Conservation (phyloP, 2,888 invertebrate genomes). For the Erebia palarica region DNA sequence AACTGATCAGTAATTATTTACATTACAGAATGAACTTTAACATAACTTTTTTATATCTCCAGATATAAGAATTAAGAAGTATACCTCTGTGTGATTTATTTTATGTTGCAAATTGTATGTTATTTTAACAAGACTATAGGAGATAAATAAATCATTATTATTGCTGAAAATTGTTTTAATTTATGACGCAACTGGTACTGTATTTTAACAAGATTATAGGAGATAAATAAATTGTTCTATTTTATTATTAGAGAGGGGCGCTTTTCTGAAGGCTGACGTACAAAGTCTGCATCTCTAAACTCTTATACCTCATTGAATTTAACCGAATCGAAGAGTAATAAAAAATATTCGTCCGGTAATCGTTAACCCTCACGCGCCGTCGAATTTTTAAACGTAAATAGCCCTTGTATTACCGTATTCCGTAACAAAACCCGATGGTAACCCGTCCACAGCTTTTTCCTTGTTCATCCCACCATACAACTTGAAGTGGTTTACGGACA, state of each 20-base stretch:
- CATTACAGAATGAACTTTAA: too few species aligned
- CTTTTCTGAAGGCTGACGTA: not conserved
- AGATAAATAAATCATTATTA: not conserved
- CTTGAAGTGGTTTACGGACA: conserved; percentile 64
- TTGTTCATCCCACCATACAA: conserved; percentile 71
- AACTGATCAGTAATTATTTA: too few species aligned
- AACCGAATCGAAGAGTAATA: conserved; percentile 13
- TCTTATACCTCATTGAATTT: not conserved
- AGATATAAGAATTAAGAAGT: too few species aligned
- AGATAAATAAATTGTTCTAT: too few species aligned
- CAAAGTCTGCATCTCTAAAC: not conserved
- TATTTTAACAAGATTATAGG: too few species aligned
- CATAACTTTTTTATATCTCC: too few species aligned
- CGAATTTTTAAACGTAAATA: conserved; percentile 37
- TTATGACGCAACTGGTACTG: too few species aligned
- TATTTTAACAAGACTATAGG: too few species aligned
- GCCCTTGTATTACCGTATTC: conserved; percentile 58
- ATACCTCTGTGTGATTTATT: too few species aligned
- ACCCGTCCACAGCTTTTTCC: conserved; percentile 56
- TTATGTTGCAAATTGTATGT: too few species aligned
- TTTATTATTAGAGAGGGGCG: not conserved
- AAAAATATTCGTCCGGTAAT: conserved; percentile 26
- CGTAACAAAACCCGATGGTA: conserved; percentile 49
- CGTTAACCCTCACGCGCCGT: conserved; percentile 28
- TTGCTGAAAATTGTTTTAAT: too few species aligned